Conservation (phyloP, 2,113 vertebrate species). For the Heteronetta atricapilla region DNA sequence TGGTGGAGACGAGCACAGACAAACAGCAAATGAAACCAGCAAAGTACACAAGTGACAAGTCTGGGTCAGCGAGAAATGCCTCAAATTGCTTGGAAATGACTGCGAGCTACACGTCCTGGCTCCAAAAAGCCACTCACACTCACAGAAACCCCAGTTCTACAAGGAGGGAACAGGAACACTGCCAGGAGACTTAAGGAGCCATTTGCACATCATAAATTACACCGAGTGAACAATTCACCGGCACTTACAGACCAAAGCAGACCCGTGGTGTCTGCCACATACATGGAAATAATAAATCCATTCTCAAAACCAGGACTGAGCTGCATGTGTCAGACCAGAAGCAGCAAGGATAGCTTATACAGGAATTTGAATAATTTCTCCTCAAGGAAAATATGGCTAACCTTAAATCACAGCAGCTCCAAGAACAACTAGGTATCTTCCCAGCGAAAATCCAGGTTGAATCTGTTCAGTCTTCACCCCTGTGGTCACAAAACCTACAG, state of each 20-base stretch:
- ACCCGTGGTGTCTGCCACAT: not conserved
- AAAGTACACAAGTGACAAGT: not conserved
- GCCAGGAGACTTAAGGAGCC: not conserved
- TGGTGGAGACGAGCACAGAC: not conserved
- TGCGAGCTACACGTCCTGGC: not conserved
- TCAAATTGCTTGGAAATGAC: not conserved
- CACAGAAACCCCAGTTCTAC: not conserved
- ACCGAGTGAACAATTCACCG: not conserved
- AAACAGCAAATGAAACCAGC: not conserved
- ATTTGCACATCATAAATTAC: not conserved
- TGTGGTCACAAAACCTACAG: not conserved
- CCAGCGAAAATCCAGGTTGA: not conserved
- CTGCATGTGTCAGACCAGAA: fast-evolving
- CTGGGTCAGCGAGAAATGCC: not conserved
- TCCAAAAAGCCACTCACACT: not conserved
- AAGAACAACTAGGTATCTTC: not conserved
- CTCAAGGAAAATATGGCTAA: not conserved
- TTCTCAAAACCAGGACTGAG: not conserved
- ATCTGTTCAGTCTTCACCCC: not conserved
- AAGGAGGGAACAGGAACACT: not conserved
- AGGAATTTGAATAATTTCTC: not conserved
- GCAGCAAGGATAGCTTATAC: not conserved
- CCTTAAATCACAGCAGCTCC: not conserved
- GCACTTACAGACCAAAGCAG: not conserved
- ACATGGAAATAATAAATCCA: not conserved